Evolutionary conservation across 2,797 vertebrate species (phyloP).

Genomic region (Zenarchopterus dispar): DNA sequence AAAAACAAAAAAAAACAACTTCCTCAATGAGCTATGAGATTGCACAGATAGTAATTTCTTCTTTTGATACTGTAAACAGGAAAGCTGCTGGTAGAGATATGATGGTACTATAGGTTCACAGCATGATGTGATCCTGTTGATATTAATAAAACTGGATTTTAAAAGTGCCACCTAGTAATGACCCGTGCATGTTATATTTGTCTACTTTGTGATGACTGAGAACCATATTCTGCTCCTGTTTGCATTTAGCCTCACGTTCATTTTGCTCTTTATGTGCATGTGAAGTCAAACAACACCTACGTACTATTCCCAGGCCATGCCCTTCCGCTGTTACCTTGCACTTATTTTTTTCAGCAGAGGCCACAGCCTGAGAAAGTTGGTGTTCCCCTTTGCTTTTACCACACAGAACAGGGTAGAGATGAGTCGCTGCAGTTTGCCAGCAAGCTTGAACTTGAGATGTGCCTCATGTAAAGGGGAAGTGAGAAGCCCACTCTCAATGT

Average conservation of each 20-base stretch:
- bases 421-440: slow-evolving; percentile 38
- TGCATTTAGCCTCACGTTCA: slow-evolving; percentile 7
- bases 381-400: slow-evolving; percentile 63
- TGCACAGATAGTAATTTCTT: slow-evolving; percentile 43
- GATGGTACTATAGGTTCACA: slow-evolving; percentile 5
- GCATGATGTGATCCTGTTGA: slow-evolving; percentile 6
- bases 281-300: slow-evolving; percentile 35
- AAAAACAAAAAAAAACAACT: slow-evolving; percentile 33
- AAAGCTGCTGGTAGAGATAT: slow-evolving; percentile 49
- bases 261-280: slow-evolving; percentile 28
- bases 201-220: slow-evolving; percentile 2
- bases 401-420: slow-evolving; percentile 45
- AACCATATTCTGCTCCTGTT: neutral
- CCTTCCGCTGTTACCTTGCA: slow-evolving; percentile 69
- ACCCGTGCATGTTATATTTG: neutral
- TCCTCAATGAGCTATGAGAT: slow-evolving; percentile 31
- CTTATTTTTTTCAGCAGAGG: slow-evolving; percentile 66
- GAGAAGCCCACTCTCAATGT: slow-evolving; percentile 44
- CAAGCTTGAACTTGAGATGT: slow-evolving; percentile 9
- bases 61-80: slow-evolving; percentile 65
- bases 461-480: slow-evolving; percentile 54
- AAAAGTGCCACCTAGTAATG: neutral
- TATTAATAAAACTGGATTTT: slow-evolving; percentile 3
- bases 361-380: slow-evolving; percentile 69
- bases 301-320: slow-evolving; percentile 47